Conservation (phyloP, 2,113 vertebrate species). For the Scytalopus superciliaris region DNA sequence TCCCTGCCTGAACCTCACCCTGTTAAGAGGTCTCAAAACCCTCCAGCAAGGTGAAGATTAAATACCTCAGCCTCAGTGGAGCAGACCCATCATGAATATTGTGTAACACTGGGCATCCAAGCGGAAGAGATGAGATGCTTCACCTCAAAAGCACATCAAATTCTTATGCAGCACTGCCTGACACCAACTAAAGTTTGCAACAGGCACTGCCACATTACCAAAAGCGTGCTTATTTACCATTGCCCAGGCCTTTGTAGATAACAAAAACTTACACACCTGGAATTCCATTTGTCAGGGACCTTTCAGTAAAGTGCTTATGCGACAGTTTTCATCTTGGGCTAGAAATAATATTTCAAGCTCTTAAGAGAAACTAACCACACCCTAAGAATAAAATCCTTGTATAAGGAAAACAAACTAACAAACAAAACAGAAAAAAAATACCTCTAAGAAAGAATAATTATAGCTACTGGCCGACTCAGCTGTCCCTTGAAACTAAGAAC, state of each 20-base stretch:
- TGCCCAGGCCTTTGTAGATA: neutral
- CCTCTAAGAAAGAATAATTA: neutral
- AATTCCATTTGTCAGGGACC: neutral
- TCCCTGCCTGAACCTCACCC: neutral
- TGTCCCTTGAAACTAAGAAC: neutral
- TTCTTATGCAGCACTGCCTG: neutral
- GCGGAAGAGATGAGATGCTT: neutral
- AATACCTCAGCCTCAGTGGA: neutral
- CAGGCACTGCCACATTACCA: neutral
- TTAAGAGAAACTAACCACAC: neutral
- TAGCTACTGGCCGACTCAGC: neutral
- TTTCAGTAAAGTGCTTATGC: neutral
- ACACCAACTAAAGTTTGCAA: neutral
- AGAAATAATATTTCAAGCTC: neutral
- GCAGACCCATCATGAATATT: neutral
- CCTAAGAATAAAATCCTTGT: neutral
- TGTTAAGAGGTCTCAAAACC: neutral
- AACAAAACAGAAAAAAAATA: neutral
- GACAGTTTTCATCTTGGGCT: neutral
- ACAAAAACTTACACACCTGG: neutral
- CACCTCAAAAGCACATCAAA: neutral
- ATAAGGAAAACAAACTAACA: neutral
- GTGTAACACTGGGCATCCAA: neutral
- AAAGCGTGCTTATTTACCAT: neutral
- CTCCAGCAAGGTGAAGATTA: neutral